Base-by-base conservation (phyloP, 2,888 invertebrate species). In the Dugesia japonica region DNA sequence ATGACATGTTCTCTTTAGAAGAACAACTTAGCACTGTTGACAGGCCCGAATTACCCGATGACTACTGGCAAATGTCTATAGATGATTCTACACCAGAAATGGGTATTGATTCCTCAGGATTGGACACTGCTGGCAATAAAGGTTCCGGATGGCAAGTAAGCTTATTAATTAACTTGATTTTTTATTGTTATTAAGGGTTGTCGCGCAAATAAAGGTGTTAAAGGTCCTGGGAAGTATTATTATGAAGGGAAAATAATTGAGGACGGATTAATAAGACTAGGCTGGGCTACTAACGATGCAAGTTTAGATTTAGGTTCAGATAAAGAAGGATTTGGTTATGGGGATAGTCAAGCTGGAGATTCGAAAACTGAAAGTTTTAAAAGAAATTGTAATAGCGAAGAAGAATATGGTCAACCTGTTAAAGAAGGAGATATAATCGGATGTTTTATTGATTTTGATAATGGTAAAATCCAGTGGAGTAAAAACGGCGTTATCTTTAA, bases 241-340 rank as follows among this genome's bases (percentile, higher is more conserved):
- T 76, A 75, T 28, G 76, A 76, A 26, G 76, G 28, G 1, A 42
- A 74, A n/a, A 27, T 75, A 7, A 20, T 98, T 0, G 92, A 92
- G 0, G 94, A 95, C 86, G 98, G 98, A 0, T 86, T 98, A 26
- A 97, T 97, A 83, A 88, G 98, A 77, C 90, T 98, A 13, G 98
- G 98, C 0, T 98, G 94, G 94, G 91, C 95, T 0, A 92, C 92
- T 0, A 87, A 88, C 79, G 87, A 91, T 87, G 94, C 94, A 4
- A 88, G 87, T 74, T 86, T 94, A 42, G 94, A 97, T 85, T 87
- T 98, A 73, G 98, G 87, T 77, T 83, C 81, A 7, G 84, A 84
- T 79, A 81, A 77, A 81, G 81, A 89, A 86, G 98, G 98, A 0
- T 98, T 90, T 86, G 98, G 98, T 79, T 97, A 97, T n/a, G 99